Evolutionary conservation across 2,113 vertebrate species (phyloP), one percentile per base, ranked within the genome.

Genomic region (Amphiprion percula): DNA sequence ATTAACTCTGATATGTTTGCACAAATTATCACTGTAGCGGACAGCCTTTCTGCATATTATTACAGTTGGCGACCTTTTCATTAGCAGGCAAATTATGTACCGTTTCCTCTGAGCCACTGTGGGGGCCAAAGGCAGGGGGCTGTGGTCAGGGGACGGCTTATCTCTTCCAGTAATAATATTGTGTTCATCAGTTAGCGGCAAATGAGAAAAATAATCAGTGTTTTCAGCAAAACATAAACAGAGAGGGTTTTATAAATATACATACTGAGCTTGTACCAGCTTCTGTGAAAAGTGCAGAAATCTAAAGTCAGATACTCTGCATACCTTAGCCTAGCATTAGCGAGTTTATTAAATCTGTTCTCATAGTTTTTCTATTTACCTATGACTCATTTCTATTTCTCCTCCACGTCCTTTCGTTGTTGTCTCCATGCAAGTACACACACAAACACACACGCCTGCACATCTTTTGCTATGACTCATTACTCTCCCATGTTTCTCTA

Each of bases 1-100:
- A 87, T 84, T 83, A 83, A 64, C 73, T 76, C 68, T 49, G 62
- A 74, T 61, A 67, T 74, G 54, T 79, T 86, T 63, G 54, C 74
- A 79, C 78, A 80, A 82, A 86, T 84, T 19, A 75, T 59, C 68
- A 72, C 23, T 28, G 59, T 39, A 61, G 61, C 33, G n/a, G 30
- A 67, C 44, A 64, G 30, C 21, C 74, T 65, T 74, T 47, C 70
- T 37, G 53, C 68, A 72, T 74, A 76, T 50, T 54, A 74, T 65
- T 71, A 66, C 55, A 77, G 52, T 76, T 52, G 39, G n/a, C 39
- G 7, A 78, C 68, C 77, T 83, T 77, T 87, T 88, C 65, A 85
- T 91, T 85, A 81, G 72, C 33, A 55, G 68, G 53, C 24, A 60
- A 81, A 87, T 77, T 53, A 83, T 74, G 69, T 47, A 24, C 10